Conservation (phyloP, 2,113 vertebrate genomes). For the Chaetodon trifascialis region DNA sequence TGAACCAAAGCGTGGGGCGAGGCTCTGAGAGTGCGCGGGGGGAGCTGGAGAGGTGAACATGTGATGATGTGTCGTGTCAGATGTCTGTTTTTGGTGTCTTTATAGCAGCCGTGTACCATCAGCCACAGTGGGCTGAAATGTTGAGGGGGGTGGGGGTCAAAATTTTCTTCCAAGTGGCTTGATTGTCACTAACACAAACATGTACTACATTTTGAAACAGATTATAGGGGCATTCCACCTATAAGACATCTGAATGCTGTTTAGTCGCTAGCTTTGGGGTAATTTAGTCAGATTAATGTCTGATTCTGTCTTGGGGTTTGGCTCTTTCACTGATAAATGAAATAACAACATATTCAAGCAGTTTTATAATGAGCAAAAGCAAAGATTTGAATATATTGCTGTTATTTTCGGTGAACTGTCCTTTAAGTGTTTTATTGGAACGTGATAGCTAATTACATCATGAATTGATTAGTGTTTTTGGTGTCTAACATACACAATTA, state of each 20-base stretch:
- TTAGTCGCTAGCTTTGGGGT: neutral
- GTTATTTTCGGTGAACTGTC: slow-evolving; percentile 6
- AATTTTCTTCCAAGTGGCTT: slow-evolving; percentile 38
- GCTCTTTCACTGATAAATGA: neutral
- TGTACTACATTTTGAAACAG: too few species aligned
- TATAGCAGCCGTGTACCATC: slow-evolving; percentile 69
- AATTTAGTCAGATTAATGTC: slow-evolving; percentile 1
- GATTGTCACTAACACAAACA: slow-evolving; percentile 71
- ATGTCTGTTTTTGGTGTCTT: slow-evolving; percentile 76
- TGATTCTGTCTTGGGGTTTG: neutral
- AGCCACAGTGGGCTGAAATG: slow-evolving; percentile 38
- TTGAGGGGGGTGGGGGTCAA: slow-evolving; percentile 3
- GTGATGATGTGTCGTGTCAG: slow-evolving; percentile 22
- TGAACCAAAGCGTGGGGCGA: slow-evolving; percentile 14
- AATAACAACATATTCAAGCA: neutral
- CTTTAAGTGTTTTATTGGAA: slow-evolving; percentile 18
- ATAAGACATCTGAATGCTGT: neutral
- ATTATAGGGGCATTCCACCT: slow-evolving; percentile 17
- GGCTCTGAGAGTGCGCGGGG: neutral
- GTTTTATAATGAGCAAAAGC: neutral
- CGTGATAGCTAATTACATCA: neutral
- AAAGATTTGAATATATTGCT: slow-evolving; percentile 6
- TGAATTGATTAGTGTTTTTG: neutral
- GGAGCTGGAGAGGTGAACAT: slow-evolving; percentile 7
- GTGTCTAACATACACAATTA: neutral